Conservation (phyloP, 2,797 vertebrate genomes). For the Dromococcyx pavoninus region DNA sequence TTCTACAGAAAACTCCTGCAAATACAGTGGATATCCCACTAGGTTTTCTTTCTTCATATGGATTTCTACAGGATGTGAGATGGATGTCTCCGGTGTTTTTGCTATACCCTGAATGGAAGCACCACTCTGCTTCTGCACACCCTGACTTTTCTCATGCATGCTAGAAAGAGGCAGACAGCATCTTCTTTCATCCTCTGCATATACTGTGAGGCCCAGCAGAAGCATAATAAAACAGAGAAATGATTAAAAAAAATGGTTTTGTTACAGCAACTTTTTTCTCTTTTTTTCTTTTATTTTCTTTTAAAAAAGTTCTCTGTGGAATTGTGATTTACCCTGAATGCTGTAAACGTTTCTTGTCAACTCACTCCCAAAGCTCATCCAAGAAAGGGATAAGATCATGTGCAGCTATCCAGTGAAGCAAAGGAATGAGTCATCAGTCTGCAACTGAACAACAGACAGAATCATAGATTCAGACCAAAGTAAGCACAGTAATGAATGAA, state of each 20-base stretch:
- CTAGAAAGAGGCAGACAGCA: not conserved
- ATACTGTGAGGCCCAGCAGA: not conserved
- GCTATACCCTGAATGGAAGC: not conserved
- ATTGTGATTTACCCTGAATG: not conserved
- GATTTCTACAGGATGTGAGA: not conserved
- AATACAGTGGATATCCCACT: not conserved
- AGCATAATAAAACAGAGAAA: not conserved
- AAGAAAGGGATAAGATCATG: conserved; percentile 15
- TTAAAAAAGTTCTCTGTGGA: not conserved
- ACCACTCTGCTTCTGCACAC: not conserved
- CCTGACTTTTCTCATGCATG: not conserved
- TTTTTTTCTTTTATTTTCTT: no score
- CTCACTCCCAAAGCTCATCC: conserved; percentile 25
- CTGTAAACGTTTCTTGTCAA: conserved; percentile 43
- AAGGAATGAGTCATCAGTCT: conserved; percentile 58
- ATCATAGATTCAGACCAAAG: conserved; percentile 25
- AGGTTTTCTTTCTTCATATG: not conserved
- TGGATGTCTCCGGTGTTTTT: not conserved
- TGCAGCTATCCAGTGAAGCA: conserved; percentile 28
- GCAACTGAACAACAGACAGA: conserved; percentile 10
- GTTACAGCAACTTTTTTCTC: not conserved
- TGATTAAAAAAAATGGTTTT: not conserved
- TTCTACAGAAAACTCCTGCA: not conserved
- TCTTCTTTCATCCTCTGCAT: not conserved
- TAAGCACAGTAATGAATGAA: conserved; percentile 53